Evolutionary conservation across 2,888 invertebrate genomes (phyloP).

Genomic region (Zonitis immaculata): DNA sequence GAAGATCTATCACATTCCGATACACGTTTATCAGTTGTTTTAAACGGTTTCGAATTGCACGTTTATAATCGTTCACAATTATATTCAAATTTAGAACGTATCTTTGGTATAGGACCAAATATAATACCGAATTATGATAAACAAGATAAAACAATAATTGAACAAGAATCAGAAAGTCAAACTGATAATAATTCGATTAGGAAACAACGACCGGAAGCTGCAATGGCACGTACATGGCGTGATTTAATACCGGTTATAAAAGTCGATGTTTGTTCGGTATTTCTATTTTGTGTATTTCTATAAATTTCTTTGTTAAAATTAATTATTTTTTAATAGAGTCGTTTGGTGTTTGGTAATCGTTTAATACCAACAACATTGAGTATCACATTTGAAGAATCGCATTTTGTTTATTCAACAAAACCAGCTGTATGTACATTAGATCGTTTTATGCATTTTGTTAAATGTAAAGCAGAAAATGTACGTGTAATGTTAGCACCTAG

Average conservation of each 20-base stretch:
- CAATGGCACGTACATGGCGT: constrained; percentile 86
- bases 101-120: constrained; percentile 77
- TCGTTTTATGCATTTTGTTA: constrained; percentile 93
- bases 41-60: constrained; percentile 93
- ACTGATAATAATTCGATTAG: constrained; percentile 32
- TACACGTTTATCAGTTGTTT: constrained; percentile 81
- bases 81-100: constrained; percentile 81
- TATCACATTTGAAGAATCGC: constrained; percentile 88
- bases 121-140: constrained; percentile 59
- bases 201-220: constrained; percentile 68
- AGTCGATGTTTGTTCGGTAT: constrained; percentile 81
- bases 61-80: constrained; percentile 88
- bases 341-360: constrained; percentile 92
- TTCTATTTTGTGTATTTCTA: too few relatives aligned
- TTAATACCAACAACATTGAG: constrained; percentile 90
- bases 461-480: constrained; percentile 92
- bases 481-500: constrained; percentile 95
- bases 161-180: too few relatives aligned
- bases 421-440: constrained; percentile 91
- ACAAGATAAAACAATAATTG: too few relatives aligned
- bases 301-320: too few relatives aligned
- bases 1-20: constrained; percentile 96
- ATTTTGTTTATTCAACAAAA: constrained; percentile 91
- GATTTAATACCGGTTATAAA: constrained; percentile 96
- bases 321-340: too few relatives aligned